These are phyloP conservation scores for Malthinus flaveolus DNA, from an alignment of 2,888 invertebrate genomes.

Conservation along the genomic window DNA sequence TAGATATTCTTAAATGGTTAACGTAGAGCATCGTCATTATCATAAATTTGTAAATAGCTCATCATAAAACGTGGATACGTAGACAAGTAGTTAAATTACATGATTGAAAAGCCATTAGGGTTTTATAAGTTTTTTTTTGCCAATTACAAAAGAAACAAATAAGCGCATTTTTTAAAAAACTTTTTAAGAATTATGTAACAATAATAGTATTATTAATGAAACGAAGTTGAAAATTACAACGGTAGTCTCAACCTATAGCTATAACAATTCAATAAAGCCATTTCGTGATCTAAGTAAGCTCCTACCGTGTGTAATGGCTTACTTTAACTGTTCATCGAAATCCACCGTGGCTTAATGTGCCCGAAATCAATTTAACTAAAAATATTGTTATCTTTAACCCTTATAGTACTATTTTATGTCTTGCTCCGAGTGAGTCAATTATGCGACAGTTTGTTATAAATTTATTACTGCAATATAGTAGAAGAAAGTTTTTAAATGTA, in stretches of 20 bases:
- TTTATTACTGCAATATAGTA: too few species aligned
- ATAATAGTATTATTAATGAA: constrained; percentile 12
- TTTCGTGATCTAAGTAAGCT: constrained; percentile 50
- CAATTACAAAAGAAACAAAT: too few species aligned
- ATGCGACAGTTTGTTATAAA: too few species aligned
- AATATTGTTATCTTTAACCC: constrained; percentile 42
- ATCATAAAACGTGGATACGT: not conserved
- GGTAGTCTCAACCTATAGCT: constrained; percentile 22
- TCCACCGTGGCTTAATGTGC: constrained; percentile 50
- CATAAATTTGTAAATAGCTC: constrained; percentile 23
- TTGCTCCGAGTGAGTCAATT: too few species aligned
- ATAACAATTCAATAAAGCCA: constrained; percentile 44
- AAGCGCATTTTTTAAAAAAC: too few species aligned
- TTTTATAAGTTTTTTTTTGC: too few species aligned
- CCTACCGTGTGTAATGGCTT: constrained; percentile 50
- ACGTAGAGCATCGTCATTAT: constrained; percentile 11
- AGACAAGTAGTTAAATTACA: not conserved
- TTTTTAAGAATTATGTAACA: too few species aligned
- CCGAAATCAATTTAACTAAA: constrained; percentile 52
- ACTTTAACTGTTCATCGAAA: constrained; percentile 52
- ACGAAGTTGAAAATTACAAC: constrained; percentile 25
- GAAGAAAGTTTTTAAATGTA: too few species aligned
- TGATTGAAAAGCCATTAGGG: too few species aligned
- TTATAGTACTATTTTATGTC: not conserved
- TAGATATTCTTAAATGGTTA: too few species aligned